phyloP scores from a whole-genome alignment of 2,888 invertebrate genomes.

The Brachyptera putata region DNA sequence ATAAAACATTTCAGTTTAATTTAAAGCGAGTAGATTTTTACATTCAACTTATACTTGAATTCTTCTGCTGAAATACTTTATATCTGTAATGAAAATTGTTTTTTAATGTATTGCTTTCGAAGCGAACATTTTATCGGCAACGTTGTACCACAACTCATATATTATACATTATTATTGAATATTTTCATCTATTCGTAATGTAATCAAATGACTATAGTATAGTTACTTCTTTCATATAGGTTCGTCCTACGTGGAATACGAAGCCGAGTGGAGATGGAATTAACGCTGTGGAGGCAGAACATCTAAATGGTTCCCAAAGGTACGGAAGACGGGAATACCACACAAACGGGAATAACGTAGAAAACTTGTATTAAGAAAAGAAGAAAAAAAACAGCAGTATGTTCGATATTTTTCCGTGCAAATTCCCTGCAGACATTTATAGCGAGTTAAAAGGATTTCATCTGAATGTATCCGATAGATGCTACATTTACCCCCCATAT shows the following conservation, averaged over 20 bases:
- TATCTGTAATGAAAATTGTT: background rate
- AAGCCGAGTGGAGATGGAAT: slow-evolving; percentile 22
- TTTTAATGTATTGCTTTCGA: background rate
- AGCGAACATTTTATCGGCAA: slow-evolving; percentile 5
- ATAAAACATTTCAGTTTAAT: background rate
- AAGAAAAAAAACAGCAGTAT: background rate
- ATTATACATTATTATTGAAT: slow-evolving; percentile 19
- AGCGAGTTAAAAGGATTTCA: slow-evolving; percentile 18
- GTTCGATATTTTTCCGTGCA: slow-evolving; percentile 10
- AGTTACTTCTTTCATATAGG: background rate
- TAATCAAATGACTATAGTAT: slow-evolving; percentile 20
- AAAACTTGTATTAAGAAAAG: background rate
- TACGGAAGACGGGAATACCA: background rate
- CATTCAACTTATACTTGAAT: background rate
- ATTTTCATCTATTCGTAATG: slow-evolving; percentile 18
- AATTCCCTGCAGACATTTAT: background rate
- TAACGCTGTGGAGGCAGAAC: slow-evolving; percentile 25
- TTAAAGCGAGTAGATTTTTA: background rate
- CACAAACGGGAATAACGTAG: background rate
- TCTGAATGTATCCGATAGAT: slow-evolving; percentile 1
- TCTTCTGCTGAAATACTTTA: background rate
- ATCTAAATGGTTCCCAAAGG: slow-evolving; percentile 24
- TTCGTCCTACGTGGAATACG: background rate
- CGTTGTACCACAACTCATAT: background rate
- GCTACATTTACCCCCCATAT: slow-evolving; percentile 10